These are phyloP conservation scores for Drosophila basisetae DNA, from an alignment of 2,888 invertebrate genomes.

Conservation along the genomic window DNA sequence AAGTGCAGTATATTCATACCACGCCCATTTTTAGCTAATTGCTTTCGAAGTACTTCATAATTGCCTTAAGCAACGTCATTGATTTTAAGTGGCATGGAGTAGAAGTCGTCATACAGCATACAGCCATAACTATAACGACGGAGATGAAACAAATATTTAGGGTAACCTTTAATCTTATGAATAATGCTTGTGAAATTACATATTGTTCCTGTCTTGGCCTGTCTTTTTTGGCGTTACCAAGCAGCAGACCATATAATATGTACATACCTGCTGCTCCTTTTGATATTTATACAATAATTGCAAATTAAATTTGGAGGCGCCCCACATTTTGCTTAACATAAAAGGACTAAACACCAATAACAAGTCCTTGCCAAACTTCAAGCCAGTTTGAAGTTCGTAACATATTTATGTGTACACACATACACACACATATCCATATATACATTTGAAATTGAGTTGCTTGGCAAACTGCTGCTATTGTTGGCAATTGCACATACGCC, in stretches of 20 bases:
- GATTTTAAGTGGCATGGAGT: not conserved
- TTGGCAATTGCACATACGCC: conserved; percentile 56
- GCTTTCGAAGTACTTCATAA: conserved; percentile 35
- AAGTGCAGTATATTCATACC: conserved; percentile 19
- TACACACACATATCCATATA: not conserved
- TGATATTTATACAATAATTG: conserved; percentile 63
- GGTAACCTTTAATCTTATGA: conserved; percentile 4
- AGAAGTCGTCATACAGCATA: not conserved
- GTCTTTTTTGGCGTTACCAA: conserved; percentile 16
- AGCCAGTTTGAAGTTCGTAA: conserved; percentile 52
- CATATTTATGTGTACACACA: conserved; percentile 29
- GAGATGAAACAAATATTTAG: conserved; percentile 47
- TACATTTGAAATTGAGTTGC: conserved; percentile 46
- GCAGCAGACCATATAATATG: conserved; percentile 56
- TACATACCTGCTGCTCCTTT: conserved; percentile 46
- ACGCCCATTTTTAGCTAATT: conserved; percentile 39
- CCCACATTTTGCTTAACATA: conserved; percentile 34
- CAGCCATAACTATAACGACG: conserved; percentile 13
- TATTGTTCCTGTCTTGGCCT: conserved; percentile 19
- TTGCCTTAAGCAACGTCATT: not conserved
- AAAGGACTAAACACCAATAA: conserved; percentile 38
- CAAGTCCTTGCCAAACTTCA: conserved; percentile 8
- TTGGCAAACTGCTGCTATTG: conserved; percentile 35
- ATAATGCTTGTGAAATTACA: conserved; percentile 50
- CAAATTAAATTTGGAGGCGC: conserved; percentile 55